Evolutionary conservation across 2,113 vertebrate genomes (phyloP).

Genomic region (Ictalurus furcatus): DNA sequence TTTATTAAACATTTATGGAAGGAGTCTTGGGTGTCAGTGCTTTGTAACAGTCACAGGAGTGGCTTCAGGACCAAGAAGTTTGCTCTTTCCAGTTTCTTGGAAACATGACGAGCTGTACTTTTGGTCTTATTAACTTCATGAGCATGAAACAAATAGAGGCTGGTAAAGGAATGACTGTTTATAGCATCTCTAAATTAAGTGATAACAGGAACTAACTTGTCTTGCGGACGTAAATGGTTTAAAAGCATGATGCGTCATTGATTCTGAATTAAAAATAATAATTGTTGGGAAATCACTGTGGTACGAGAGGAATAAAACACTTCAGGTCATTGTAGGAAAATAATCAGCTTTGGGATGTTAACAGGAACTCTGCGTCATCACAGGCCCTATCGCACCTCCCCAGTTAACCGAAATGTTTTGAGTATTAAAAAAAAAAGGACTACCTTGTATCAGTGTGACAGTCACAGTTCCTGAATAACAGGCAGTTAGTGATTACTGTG

Average conservation of each 20-base stretch:
- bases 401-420: background rate
- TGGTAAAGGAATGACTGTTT: background rate
- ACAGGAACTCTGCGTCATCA: background rate
- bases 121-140: background rate
- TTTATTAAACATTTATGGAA: slow-evolving; percentile 2
- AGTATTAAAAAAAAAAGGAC: background rate
- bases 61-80: background rate
- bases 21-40: background rate
- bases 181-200: background rate
- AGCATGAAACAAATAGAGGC: background rate
- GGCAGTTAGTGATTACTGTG: background rate
- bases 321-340: background rate
- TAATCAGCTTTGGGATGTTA: background rate
- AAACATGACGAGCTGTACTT: background rate
- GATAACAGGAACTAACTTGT: background rate
- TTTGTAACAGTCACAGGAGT: background rate
- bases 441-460: background rate
- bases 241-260: background rate
- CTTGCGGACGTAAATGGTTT: background rate
- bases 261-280: background rate
- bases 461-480: background rate
- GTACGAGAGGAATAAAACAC: background rate
- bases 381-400: background rate
- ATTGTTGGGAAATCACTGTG: background rate
- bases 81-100: background rate